Evolutionary conservation across 2,113 vertebrate genomes (phyloP).

Genomic region (Cyprinodon tularosa): DNA sequence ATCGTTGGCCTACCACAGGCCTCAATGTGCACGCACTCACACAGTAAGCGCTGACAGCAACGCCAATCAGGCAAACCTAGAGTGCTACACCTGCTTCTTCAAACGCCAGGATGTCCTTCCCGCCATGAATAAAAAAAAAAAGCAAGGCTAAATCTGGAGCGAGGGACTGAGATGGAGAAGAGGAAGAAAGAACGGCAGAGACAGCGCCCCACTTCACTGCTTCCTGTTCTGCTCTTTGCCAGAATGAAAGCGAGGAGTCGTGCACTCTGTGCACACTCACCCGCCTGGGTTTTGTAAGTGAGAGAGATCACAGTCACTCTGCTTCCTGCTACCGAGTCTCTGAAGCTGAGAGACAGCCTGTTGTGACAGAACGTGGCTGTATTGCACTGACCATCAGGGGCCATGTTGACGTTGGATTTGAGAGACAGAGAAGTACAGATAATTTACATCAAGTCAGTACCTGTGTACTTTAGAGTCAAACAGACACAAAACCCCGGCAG

Average conservation of each 20-base stretch:
- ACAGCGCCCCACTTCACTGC: conserved; percentile 63
- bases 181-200: conserved; percentile 60
- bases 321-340: conserved; percentile 67
- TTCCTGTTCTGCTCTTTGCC: conserved; percentile 76
- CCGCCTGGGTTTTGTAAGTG: conserved; percentile 60
- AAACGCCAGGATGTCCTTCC: conserved; percentile 69
- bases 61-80: conserved; percentile 30
- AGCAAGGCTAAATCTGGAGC: conserved; percentile 53
- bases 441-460: not conserved
- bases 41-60: conserved; percentile 22
- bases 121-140: conserved; percentile 54
- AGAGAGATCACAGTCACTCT: conserved; percentile 51
- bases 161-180: conserved; percentile 56
- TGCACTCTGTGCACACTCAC: conserved; percentile 52
- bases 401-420: too few species aligned
- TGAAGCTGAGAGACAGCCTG: conserved; percentile 42
- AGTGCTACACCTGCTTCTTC: conserved; percentile 51
- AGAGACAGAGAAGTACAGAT: not conserved
- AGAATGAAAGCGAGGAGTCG: conserved; percentile 63
- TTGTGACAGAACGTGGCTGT: conserved; percentile 24
- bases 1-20: conserved; percentile 58
- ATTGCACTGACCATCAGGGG: not conserved
- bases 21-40: conserved; percentile 24
- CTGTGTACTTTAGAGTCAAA: not conserved
- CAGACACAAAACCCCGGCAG: not conserved